Conservation (phyloP, 2,888 invertebrate genomes). For the Colostygia pectinataria region DNA sequence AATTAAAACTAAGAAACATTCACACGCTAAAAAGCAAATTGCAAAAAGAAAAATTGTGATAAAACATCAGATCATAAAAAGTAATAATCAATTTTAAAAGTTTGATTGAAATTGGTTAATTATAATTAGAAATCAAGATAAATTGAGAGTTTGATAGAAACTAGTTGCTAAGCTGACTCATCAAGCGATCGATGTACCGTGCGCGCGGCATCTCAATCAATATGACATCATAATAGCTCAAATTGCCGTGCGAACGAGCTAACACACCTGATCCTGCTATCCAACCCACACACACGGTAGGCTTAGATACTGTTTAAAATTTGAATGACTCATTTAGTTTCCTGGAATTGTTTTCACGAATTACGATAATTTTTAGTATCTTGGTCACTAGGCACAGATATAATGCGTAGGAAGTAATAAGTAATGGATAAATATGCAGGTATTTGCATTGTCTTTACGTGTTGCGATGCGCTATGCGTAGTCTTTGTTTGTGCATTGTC, state of each 20-base stretch:
- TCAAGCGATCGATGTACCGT: conserved; percentile 42
- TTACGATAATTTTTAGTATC: conserved; percentile 22
- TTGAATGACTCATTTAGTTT: conserved; percentile 48
- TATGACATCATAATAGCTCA: conserved; percentile 56
- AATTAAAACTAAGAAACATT: neutral
- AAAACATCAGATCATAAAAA: conserved; percentile 5
- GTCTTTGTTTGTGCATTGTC: neutral
- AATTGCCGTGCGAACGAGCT: conserved; percentile 62
- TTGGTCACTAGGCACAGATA: conserved; percentile 9
- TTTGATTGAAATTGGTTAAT: conserved; percentile 1
- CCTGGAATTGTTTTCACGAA: conserved; percentile 21
- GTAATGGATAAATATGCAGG: neutral
- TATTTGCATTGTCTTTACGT: conserved; percentile 11
- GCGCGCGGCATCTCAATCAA: conserved; percentile 54
- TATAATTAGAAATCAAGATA: conserved; percentile 7
- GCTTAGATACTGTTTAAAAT: conserved; percentile 43
- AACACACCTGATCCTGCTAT: conserved; percentile 61
- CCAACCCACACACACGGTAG: conserved; percentile 56
- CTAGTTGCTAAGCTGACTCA: conserved; percentile 42
- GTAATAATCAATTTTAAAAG: conserved; percentile 3
- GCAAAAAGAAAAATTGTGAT: neutral
- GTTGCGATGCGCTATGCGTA: conserved; percentile 9
- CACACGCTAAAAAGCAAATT: neutral
- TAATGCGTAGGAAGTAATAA: conserved; percentile 5
- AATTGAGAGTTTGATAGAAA: conserved; percentile 27